phyloP scores from a whole-genome alignment of 1,140 invertebrate genomes.

The Lepidurus packardi region DNA sequence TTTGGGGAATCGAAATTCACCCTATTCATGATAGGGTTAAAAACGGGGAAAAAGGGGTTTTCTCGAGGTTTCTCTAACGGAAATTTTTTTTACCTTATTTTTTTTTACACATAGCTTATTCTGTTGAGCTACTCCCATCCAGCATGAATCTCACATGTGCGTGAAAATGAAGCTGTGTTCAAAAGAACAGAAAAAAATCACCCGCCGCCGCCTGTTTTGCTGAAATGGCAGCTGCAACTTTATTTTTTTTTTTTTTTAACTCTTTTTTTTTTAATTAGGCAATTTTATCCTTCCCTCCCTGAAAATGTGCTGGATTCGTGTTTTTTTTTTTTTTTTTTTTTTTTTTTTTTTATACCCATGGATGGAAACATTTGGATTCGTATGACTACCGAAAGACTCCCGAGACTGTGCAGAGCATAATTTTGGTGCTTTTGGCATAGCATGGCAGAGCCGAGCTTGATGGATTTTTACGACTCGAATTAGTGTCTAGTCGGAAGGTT shows the following conservation, averaged over 20 bases:
- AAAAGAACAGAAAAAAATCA: neutral
- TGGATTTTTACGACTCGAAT: slow-evolving; percentile 19
- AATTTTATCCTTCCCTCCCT: neutral
- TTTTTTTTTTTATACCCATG: neutral
- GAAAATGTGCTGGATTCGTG: slow-evolving; percentile 9
- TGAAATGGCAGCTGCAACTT: neutral
- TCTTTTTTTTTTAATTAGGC: neutral
- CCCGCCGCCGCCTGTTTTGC: slow-evolving; percentile 2
- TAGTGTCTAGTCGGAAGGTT: slow-evolving; percentile 12
- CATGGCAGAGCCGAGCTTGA: slow-evolving; percentile 15
- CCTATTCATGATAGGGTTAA: slow-evolving; percentile 6
- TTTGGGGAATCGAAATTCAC: neutral
- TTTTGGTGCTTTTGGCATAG: slow-evolving; percentile 19
- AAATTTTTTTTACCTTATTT: neutral
- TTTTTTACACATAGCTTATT: too few species aligned
- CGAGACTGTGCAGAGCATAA: neutral
- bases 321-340: neutral
- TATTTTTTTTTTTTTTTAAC: neutral
- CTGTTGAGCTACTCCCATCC: too few species aligned
- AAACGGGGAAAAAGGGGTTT: neutral
- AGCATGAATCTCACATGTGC: neutral
- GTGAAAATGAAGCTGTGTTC: slow-evolving; percentile 7
- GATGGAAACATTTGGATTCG: neutral
- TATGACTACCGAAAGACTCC: slow-evolving; percentile 10
- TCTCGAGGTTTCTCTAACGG: neutral